Evolutionary conservation across 2,888 invertebrate species (phyloP).

Genomic region (Aromia moschata): DNA sequence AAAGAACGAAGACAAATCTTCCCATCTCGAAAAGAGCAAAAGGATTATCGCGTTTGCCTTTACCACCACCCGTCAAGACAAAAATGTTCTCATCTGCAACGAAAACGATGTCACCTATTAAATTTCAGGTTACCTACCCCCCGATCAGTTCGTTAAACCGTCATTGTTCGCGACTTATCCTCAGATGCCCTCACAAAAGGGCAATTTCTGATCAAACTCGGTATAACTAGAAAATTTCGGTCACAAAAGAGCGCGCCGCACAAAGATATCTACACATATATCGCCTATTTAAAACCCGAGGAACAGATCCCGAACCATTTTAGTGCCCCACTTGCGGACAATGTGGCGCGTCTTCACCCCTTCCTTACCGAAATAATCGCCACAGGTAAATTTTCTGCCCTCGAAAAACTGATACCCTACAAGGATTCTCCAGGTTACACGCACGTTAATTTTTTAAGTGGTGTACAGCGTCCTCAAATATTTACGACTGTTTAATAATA

Average conservation of each 20-base stretch:
- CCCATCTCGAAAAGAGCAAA: background rate
- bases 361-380: constrained; percentile 32
- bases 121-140: constrained; percentile 53
- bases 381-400: constrained; percentile 37
- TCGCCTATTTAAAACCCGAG: constrained; percentile 37
- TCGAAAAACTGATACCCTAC: background rate
- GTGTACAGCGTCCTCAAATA: constrained; percentile 19
- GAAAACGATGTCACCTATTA: constrained; percentile 44
- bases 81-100: constrained; percentile 14
- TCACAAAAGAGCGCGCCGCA: constrained; percentile 6
- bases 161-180: constrained; percentile 60
- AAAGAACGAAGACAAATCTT: background rate
- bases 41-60: background rate
- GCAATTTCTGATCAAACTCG: constrained; percentile 60
- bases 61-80: constrained; percentile 3
- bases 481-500: constrained; percentile 41
- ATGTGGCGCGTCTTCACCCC: constrained; percentile 46
- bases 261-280: constrained; percentile 19
- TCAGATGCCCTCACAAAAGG: constrained; percentile 61
- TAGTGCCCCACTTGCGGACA: constrained; percentile 56
- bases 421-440: constrained; percentile 26
- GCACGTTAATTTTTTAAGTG: constrained; percentile 45
- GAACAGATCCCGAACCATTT: constrained; percentile 56
- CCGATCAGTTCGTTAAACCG: constrained; percentile 60
- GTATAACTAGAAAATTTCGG: constrained; percentile 9